Base-by-base conservation (phyloP, 2,888 invertebrate genomes). In the Eilema sororculum region DNA sequence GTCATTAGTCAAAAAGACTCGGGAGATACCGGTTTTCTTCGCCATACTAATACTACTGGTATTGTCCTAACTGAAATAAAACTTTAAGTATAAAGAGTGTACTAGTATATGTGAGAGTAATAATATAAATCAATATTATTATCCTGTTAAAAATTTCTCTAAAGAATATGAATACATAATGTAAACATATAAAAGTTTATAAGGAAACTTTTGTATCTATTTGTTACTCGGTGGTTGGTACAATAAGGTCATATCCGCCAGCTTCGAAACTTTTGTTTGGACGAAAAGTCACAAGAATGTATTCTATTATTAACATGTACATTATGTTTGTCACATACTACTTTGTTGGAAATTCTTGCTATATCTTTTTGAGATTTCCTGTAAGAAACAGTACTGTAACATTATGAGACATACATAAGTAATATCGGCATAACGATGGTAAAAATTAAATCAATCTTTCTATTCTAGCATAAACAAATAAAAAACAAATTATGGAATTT, bases 281-380 rank as follows among this genome's bases (percentile, higher is more conserved):
- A n/a, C 22, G 4, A 13, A 33, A 33, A 33, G 33, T 12, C 61
- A 61, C 13, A 22, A 22, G 52, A 52, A 52, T 52, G n/a, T 52
- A 61, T 22, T 37, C n/a, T 60, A 22, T 60, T 33, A 33, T 41
- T 33, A 33, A 33, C 13, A 52, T 46, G 46, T n/a, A 52, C 52
- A 52, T n/a, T n/a, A 52, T 52, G n/a, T 52, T n/a, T 22, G 33
- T 61, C 12, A n/a, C 12, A 33, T 33, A 13, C 28, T 20, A 60
- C 5, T 30, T 61, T 33, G 33, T 61, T 67, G 30, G 60, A 52
- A 46, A 60, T 60, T 76, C 69, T 67, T 41, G 5, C 12, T 37
- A 12, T 37, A 37, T 41, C 41, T 41, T 2, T 41, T 46, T 20
- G 46, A 46, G 8, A n/a, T 52, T n/a, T 52, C n/a, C 52, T 52